Evolutionary conservation across 2,113 vertebrate species (phyloP).

Genomic region (Thalassoma bifasciatum): DNA sequence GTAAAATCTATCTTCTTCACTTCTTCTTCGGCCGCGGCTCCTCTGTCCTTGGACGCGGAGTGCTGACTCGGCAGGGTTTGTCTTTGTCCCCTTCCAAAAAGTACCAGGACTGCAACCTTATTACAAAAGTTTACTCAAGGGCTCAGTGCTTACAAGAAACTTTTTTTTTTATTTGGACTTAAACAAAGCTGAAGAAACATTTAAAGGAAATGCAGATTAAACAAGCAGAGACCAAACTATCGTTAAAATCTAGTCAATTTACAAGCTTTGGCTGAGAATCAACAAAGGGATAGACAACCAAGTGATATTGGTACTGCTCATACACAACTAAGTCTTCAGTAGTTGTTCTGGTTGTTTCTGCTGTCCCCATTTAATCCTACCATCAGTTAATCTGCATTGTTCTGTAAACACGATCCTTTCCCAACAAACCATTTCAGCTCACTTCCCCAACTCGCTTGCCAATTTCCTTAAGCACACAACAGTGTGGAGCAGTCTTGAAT

Average conservation of each 20-base stretch:
- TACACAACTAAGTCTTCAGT: not conserved
- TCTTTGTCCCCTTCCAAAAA: constrained; percentile 64
- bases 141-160: constrained; percentile 59
- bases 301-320: not conserved
- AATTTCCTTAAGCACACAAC: constrained; percentile 77
- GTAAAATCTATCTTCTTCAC: constrained; percentile 76
- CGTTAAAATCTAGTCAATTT: not conserved
- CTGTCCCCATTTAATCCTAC: constrained; percentile 48
- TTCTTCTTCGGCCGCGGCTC: constrained; percentile 63
- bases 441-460: constrained; percentile 64
- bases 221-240: no score
- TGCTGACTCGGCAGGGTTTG: constrained; percentile 76
- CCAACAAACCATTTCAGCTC: constrained; percentile 69
- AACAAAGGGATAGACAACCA: not conserved
- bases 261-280: constrained; percentile 9
- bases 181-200: not conserved
- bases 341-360: constrained; percentile 5
- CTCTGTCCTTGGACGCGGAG: constrained; percentile 66
- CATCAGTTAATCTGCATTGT: constrained; percentile 63
- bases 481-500: constrained; percentile 55
- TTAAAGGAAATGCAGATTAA: constrained; percentile 12
- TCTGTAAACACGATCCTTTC: constrained; percentile 60
- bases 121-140: constrained; percentile 74
- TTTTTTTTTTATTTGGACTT: constrained; percentile 27
- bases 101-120: constrained; percentile 71